phyloP scores from a whole-genome alignment of 2,888 invertebrate species.

The Drosophila recens region DNA sequence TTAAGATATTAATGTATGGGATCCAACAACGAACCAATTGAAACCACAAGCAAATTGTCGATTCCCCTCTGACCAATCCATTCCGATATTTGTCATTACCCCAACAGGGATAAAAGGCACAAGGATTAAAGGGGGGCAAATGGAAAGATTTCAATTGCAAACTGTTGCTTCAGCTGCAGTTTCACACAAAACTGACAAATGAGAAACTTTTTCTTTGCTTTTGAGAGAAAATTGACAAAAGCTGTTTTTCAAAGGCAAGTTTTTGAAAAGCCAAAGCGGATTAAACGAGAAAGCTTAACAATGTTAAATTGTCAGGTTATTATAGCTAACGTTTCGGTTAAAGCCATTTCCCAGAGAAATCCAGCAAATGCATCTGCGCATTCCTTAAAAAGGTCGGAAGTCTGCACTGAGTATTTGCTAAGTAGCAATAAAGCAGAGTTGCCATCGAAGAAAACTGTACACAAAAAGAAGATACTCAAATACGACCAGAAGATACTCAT shows the following conservation, averaged over 20 bases:
- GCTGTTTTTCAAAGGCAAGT: conserved; percentile 1
- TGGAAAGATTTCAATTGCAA: conserved; percentile 4
- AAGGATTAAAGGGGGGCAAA: background rate
- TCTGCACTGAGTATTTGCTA: conserved; percentile 30
- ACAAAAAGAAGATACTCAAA: background rate
- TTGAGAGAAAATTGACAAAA: conserved; percentile 10
- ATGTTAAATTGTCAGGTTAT: conserved; percentile 13
- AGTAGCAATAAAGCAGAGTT: conserved; percentile 50
- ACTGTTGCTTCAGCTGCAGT: background rate
- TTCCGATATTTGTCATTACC: conserved; percentile 19
- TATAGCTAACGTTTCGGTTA: conserved; percentile 1
- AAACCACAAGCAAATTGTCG: conserved; percentile 11
- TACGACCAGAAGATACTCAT: conserved; percentile 1
- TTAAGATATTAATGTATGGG: conserved; percentile 30
- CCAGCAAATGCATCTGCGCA: conserved; percentile 10
- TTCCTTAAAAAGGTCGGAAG: conserved; percentile 5
- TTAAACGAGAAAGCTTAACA: conserved; percentile 21
- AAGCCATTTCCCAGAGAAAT: conserved; percentile 4
- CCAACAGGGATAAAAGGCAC: background rate
- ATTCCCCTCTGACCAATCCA: conserved; percentile 35
- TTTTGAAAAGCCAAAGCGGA: conserved; percentile 24
- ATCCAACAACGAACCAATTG: conserved; percentile 1
- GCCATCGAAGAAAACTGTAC: background rate
- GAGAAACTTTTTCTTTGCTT: conserved; percentile 3
- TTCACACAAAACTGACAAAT: background rate